Percentiles rank a stretch among this genome's conserved stretches.
phyloP scores from a whole-genome alignment of 2,888 invertebrate genomes.

The Nymphalis urticae region DNA sequence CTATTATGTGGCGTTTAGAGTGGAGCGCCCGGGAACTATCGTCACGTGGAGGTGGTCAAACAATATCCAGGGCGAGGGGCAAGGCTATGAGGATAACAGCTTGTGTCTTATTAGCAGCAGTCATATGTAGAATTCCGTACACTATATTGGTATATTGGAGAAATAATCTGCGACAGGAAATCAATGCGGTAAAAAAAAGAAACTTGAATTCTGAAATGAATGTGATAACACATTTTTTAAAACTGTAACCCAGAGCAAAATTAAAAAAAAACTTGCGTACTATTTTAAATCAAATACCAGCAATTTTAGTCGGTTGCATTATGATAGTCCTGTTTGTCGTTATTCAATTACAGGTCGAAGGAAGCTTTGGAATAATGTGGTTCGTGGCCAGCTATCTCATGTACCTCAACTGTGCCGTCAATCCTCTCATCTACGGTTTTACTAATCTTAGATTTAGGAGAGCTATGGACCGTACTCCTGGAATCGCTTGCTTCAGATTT shows the following conservation, averaged over 20 bases:
- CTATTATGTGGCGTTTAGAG: slow-evolving; percentile 81
- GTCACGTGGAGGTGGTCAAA: slow-evolving; percentile 83
- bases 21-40: slow-evolving; percentile 84
- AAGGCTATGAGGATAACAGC: slow-evolving; percentile 87
- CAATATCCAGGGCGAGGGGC: slow-evolving; percentile 83
- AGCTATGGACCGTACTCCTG: slow-evolving; percentile 82
- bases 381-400: slow-evolving; percentile 86
- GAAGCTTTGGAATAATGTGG: slow-evolving; percentile 83
- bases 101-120: slow-evolving; percentile 85
- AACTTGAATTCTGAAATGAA: too few species aligned
- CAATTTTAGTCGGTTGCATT: not conserved
- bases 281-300: too few species aligned
- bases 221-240: too few species aligned
- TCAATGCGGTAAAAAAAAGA: slow-evolving; percentile 66
- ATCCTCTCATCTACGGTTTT: slow-evolving; percentile 89
- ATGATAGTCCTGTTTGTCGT: not conserved
- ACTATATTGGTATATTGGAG: slow-evolving; percentile 86
- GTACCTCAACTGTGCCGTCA: slow-evolving; percentile 87
- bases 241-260: too few species aligned
- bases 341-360: slow-evolving; percentile 69
- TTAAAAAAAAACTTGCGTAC: too few species aligned
- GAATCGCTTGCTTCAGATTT: slow-evolving; percentile 73
- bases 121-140: slow-evolving; percentile 87
- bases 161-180: slow-evolving; percentile 69
- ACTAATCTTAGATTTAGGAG: slow-evolving; percentile 86